Evolutionary conservation across 2,797 vertebrate species (phyloP).

Genomic region (Pygocentrus nattereri): DNA sequence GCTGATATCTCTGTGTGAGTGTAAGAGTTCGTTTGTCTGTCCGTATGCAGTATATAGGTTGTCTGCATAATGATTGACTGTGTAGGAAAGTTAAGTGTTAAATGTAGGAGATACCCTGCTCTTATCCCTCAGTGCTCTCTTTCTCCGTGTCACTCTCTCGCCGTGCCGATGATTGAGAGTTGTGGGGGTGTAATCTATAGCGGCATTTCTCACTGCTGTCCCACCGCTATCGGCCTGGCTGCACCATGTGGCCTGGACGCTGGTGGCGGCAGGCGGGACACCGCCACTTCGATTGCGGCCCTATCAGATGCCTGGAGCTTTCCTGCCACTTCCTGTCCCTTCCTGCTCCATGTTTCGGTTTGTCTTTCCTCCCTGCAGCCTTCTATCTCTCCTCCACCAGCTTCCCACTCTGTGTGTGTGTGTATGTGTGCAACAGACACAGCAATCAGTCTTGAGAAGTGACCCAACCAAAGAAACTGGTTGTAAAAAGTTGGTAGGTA

Average conservation of each 20-base stretch:
- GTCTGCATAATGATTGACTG: constrained; percentile 42
- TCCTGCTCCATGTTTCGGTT: constrained; percentile 52
- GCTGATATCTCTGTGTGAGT: constrained; percentile 23
- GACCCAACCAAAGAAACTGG: neutral
- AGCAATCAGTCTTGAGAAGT: neutral
- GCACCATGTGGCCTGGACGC: constrained; percentile 68
- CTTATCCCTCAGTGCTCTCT: constrained; percentile 32
- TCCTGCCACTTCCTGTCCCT: constrained; percentile 69
- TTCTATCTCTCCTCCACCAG: constrained; percentile 62
- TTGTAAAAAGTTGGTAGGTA: neutral
- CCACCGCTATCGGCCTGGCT: constrained; percentile 69
- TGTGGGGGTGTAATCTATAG: constrained; percentile 71
- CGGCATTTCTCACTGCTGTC: constrained; percentile 73
- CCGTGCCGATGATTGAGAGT: constrained; percentile 74
- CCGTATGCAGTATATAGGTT: neutral
- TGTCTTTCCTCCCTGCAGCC: constrained; percentile 49
- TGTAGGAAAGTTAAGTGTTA: constrained; percentile 53
- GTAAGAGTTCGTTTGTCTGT: constrained; percentile 8
- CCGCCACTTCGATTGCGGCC: constrained; percentile 67
- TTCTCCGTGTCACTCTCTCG: constrained; percentile 61
- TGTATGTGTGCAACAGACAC: neutral
- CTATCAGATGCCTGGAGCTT: constrained; percentile 71
- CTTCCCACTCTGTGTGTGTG: constrained; percentile 40
- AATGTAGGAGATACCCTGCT: constrained; percentile 50
- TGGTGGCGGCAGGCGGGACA: constrained; percentile 61